Conservation (phyloP, 2,797 vertebrate genomes). For the Xenentodon cancila region DNA sequence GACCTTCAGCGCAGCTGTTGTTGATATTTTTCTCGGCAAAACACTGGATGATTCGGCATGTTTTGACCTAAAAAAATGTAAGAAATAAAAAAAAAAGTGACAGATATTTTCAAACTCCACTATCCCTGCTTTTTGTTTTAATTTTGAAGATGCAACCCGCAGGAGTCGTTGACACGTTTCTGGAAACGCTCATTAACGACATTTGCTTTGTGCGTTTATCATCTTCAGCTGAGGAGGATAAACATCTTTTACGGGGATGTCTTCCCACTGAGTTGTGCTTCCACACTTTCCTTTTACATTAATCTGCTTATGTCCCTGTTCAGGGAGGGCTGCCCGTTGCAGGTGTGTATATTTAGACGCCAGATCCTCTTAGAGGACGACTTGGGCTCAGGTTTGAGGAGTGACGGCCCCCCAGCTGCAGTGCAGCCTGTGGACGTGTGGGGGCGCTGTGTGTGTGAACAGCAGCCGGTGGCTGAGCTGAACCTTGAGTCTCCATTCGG, state of each 20-base stretch:
- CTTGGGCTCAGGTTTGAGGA: conserved; percentile 50
- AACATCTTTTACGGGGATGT: too few species aligned
- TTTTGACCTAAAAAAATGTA: too few species aligned
- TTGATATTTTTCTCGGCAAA: neutral
- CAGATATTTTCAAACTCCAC: too few species aligned
- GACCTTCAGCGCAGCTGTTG: neutral
- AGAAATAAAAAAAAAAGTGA: too few species aligned
- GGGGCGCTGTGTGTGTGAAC: conserved; percentile 10
- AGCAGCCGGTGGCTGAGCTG: neutral
- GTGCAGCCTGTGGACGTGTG: conserved; percentile 6
- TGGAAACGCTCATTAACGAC: too few species aligned
- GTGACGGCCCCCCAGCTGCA: conserved; percentile 24
- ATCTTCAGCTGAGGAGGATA: too few species aligned
- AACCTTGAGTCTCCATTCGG: conserved; percentile 3
- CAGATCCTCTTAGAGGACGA: conserved; percentile 70
- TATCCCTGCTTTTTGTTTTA: too few species aligned
- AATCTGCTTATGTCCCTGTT: conserved; percentile 66
- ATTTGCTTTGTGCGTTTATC: too few species aligned
- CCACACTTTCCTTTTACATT: conserved; percentile 38
- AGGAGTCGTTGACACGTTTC: too few species aligned
- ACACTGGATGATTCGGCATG: too few species aligned
- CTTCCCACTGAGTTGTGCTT: neutral
- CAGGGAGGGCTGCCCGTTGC: conserved; percentile 42
- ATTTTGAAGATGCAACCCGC: too few species aligned
- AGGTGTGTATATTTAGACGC: conserved; percentile 65